phyloP scores from a whole-genome alignment of 2,797 vertebrate species.

The Lithobates pipiens region DNA sequence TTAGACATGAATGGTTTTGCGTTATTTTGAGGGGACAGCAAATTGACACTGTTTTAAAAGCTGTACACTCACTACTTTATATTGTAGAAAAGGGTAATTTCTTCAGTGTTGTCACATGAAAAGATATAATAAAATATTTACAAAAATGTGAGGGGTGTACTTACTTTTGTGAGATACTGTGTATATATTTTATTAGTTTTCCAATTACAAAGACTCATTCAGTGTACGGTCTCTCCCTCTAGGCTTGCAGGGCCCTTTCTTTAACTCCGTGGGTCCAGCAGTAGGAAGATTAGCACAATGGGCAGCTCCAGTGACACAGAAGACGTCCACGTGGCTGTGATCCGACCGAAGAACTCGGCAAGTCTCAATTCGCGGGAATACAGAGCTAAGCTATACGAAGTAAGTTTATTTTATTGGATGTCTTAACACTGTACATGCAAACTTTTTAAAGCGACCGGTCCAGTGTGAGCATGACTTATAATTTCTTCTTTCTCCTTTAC shows the following conservation, averaged over 20 bases:
- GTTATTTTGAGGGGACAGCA: no score
- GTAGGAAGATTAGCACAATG: slow-evolving; percentile 75
- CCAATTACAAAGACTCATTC: not conserved
- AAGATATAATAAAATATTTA: no score
- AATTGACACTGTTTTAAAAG: no score
- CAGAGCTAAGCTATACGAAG: slow-evolving; percentile 95
- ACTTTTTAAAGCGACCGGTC: no score
- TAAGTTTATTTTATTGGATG: slow-evolving; percentile 68
- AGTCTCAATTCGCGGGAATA: slow-evolving; percentile 97
- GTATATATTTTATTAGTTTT: not conserved
- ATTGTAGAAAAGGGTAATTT: no score
- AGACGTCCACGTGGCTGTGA: slow-evolving; percentile 93
- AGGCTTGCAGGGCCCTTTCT: slow-evolving; percentile 53
- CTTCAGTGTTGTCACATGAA: no score
- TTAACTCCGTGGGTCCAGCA: slow-evolving; percentile 37
- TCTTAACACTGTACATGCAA: not conserved
- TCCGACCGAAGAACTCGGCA: slow-evolving; percentile 94
- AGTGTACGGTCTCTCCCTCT: not conserved
- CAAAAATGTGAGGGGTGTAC: no score
- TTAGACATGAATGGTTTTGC: no score
- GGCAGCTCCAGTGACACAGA: slow-evolving; percentile 89
- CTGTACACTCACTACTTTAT: no score
- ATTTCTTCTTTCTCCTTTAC: no score
- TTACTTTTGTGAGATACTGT: no score
- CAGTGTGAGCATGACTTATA: no score